A percentile compares a stretch with the other conserved stretches of the same genome.
These are phyloP conservation scores for Drosophila virilis DNA, from an alignment of 1,140 invertebrate species.

Conservation along the genomic window DNA sequence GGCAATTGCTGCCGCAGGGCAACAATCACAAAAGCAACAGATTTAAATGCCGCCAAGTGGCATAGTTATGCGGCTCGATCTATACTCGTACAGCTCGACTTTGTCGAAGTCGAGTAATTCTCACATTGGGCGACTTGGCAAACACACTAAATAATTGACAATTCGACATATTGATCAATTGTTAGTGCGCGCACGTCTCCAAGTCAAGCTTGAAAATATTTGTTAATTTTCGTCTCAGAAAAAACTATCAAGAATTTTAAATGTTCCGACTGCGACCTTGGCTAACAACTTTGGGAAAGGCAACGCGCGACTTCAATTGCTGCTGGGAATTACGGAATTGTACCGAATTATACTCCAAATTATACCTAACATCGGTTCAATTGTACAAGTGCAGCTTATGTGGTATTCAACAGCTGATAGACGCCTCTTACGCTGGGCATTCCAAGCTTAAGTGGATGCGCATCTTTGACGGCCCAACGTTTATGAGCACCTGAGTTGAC, in stretches of 20 bases:
- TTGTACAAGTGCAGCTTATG: conserved; percentile 13
- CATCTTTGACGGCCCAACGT: conserved; percentile 17
- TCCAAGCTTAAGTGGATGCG: conserved; percentile 10
- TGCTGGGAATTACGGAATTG: conserved; percentile 47
- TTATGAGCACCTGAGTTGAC: background rate
- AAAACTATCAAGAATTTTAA: conserved; percentile 79
- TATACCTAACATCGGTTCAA: background rate
- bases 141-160: conserved; percentile 40
- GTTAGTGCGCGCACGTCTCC: conserved; percentile 63
- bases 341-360: conserved; percentile 44
- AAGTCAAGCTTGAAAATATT: conserved; percentile 36
- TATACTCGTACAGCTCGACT: conserved; percentile 1
- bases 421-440: conserved; percentile 1
- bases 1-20: conserved; percentile 7
- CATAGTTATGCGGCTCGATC: background rate
- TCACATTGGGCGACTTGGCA: background rate
- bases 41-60: conserved; percentile 23
- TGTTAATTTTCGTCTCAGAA: conserved; percentile 52
- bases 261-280: conserved; percentile 66
- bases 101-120: conserved; percentile 4
- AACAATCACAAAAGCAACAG: background rate
- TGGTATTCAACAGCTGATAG: background rate
- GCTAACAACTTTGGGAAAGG: conserved; percentile 54
- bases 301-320: conserved; percentile 14
- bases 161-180: conserved; percentile 72